Conservation (phyloP, 2,888 invertebrate species). For the Megamerina dolium region DNA sequence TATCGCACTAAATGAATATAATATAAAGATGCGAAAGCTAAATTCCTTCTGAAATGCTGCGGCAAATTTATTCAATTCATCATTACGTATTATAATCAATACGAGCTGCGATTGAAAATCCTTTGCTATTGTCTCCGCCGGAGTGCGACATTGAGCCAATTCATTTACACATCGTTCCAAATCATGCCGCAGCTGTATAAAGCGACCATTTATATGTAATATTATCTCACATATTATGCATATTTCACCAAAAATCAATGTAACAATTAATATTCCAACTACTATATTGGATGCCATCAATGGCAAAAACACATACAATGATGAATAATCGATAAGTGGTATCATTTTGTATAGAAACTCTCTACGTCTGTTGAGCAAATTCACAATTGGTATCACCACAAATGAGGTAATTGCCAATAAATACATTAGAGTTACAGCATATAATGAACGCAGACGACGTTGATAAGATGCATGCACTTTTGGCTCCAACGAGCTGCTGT, state of each 20-base stretch:
- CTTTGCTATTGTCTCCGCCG: constrained; percentile 18
- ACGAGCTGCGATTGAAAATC: constrained; percentile 24
- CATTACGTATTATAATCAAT: constrained; percentile 22
- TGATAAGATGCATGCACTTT: no score
- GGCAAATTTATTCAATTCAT: constrained; percentile 29
- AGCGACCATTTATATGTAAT: constrained; percentile 34
- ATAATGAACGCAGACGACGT: background rate
- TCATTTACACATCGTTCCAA: constrained; percentile 18
- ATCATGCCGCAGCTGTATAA: constrained; percentile 27
- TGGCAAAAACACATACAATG: constrained; percentile 24
- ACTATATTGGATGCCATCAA: constrained; percentile 26
- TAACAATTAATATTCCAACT: constrained; percentile 25
- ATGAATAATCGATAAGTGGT: constrained; percentile 11
- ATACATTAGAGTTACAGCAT: background rate
- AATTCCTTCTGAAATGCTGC: constrained; percentile 29
- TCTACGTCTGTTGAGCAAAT: constrained; percentile 18
- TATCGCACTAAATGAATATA: constrained; percentile 31
- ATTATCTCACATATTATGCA: constrained; percentile 28
- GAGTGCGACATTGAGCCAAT: constrained; percentile 17
- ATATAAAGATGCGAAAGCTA: constrained; percentile 32
- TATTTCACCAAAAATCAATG: constrained; percentile 31
- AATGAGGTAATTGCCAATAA: constrained; percentile 18
- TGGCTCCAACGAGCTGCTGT: no score
- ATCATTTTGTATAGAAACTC: constrained; percentile 18
- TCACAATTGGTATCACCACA: constrained; percentile 20